These are phyloP conservation scores for Acholoe squamosa DNA, from an alignment of 2,888 invertebrate species.

Conservation along the genomic window DNA sequence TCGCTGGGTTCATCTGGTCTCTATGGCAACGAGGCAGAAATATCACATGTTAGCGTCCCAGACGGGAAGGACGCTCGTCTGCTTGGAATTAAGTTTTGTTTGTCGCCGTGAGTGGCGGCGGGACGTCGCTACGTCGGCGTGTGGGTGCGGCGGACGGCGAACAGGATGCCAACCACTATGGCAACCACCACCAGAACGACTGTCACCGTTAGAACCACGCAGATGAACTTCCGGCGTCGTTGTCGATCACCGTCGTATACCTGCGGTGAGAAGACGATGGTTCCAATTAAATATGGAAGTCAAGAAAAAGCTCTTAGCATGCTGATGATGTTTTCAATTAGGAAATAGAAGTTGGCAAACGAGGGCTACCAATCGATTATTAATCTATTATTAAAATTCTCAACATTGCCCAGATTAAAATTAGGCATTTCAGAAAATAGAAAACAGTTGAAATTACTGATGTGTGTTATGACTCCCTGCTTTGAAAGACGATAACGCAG, in stretches of 20 bases:
- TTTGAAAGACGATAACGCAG: no score
- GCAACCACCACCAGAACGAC: not conserved
- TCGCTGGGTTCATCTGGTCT: not conserved
- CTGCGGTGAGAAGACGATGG: not conserved
- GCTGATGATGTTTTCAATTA: no score
- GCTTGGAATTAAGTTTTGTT: not conserved
- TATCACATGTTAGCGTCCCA: constrained; percentile 12
- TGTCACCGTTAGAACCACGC: not conserved
- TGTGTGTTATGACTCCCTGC: no score
- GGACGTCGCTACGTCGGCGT: constrained; percentile 16
- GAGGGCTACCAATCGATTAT: no score
- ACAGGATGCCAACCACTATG: constrained; percentile 1
- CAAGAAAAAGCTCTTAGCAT: no score
- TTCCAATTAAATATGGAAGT: no score
- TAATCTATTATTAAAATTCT: no score
- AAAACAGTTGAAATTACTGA: no score
- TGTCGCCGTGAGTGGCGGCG: not conserved
- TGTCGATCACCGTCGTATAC: constrained; percentile 45
- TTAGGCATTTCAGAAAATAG: no score
- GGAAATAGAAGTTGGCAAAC: no score
- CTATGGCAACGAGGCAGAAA: constrained; percentile 32
- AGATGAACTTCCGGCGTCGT: constrained; percentile 32
- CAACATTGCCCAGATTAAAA: no score
- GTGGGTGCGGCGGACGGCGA: not conserved
- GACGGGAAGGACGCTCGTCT: not conserved